Base-by-base conservation (phyloP, 2,888 invertebrate species). In the Philonicus albiceps region DNA sequence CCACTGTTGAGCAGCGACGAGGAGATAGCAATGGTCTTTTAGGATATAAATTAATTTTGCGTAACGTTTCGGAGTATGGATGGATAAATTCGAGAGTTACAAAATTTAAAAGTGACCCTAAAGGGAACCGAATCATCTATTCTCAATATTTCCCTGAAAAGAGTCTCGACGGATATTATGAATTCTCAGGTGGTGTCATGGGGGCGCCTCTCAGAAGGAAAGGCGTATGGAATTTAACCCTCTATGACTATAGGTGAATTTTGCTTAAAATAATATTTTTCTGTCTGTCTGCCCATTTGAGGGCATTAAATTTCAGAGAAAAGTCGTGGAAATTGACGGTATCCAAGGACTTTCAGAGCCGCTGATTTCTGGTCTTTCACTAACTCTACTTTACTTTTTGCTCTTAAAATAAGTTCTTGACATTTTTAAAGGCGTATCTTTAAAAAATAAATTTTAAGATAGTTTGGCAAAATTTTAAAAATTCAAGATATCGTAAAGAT, bases 141-240 rank as follows among this genome's bases (percentile, higher is more conserved):
- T 95, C 96, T 0, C 97, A 97, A 91, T 96, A 95, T 91, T 97
- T 97, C 91, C 97, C 97, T 0, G 96, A 96, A 89, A 97, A 97
- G 90, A 94, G 93, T 90, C 92, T 97, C 1, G 93, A 94, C 86
- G 97, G 97, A 0, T 93, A 93, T 80, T 96, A 95, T 89, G 95
- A 95, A 88, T 93, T 95, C 88, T 93, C 93, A 89, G 96, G 94
- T 1, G 94, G 93, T 87, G 91, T 95, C 13, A 93, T 96, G 86
- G 95, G 96, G 0, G 93, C 93, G 0, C 93, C 93, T 87, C 92
- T 96, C 37, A 92, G 92, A 3, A 95, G 95, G 72, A 93, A 93
- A 31, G 97, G 97, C 0, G 93, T 93, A 75, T 97, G 97, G 95
- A 96, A 96, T 91, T 91, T 97, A 88, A 95, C 95, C 0, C 92